A percentile compares a stretch with the other conserved stretches of the same genome.
Conservation (phyloP, 2,113 vertebrate species). For the Choloepus hoffmanni region DNA sequence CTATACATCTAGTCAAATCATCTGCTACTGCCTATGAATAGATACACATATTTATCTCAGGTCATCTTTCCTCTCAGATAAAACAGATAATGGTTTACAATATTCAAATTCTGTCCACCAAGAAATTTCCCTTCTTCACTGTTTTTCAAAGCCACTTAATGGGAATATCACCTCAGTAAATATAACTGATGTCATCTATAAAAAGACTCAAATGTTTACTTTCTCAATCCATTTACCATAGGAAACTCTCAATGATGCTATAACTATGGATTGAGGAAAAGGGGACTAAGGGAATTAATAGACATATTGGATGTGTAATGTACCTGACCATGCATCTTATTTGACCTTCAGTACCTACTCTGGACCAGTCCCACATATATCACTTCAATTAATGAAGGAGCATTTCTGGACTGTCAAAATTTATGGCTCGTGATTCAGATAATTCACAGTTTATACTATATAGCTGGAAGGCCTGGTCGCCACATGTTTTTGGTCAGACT, state of each 20-base stretch:
- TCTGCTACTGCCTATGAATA: neutral
- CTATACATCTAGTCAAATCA: slow-evolving; percentile 22
- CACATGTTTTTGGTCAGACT: neutral
- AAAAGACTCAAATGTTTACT: neutral
- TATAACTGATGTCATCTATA: neutral
- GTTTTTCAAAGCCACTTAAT: neutral
- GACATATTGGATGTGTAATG: neutral
- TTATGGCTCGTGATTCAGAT: neutral
- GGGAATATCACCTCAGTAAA: neutral
- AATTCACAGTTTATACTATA: neutral
- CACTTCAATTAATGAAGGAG: neutral
- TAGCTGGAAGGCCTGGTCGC: neutral
- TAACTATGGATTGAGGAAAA: neutral
- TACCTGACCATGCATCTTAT: neutral
- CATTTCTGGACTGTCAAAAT: neutral
- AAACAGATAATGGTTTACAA: neutral
- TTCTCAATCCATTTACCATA: neutral
- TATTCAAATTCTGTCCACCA: neutral
- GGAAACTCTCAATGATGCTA: neutral
- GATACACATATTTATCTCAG: neutral
- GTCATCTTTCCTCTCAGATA: neutral
- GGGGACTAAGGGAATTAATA: neutral
- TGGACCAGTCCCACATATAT: neutral
- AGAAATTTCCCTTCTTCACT: neutral
- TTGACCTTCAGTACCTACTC: neutral